Percentiles rank a stretch among this genome's conserved stretches.
phyloP scores from a whole-genome alignment of 92 coral and sea anemone genomes.

The Desmophyllum pertusum region DNA sequence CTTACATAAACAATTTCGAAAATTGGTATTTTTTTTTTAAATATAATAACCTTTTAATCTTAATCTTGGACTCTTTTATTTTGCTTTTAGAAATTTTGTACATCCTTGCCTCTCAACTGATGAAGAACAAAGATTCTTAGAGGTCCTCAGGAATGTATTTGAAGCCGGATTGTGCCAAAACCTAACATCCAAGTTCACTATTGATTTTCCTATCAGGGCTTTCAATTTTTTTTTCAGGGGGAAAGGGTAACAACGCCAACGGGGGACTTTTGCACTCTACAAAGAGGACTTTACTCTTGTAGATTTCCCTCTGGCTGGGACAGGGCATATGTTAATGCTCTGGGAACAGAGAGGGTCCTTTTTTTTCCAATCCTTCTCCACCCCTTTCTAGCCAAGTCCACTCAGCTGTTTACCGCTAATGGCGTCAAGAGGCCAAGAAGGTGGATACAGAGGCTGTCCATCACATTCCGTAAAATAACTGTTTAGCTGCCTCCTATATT shows the following conservation, averaged over 20 bases:
- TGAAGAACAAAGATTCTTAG: too few species aligned
- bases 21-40: too few species aligned
- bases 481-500: constrained; percentile 13
- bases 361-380: constrained; percentile 38
- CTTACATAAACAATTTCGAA: too few species aligned
- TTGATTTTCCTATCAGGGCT: constrained; percentile 8
- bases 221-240: background rate
- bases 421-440: constrained; percentile 36
- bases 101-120: too few species aligned
- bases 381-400: constrained; percentile 48
- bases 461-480: constrained; percentile 33
- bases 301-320: constrained; percentile 45
- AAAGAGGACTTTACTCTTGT: constrained; percentile 35
- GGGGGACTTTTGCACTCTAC: constrained; percentile 25
- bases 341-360: constrained; percentile 41
- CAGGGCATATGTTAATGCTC: constrained; percentile 14
- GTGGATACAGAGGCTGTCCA: constrained; percentile 49
- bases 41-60: too few species aligned
- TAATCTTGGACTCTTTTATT: too few species aligned
- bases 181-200: background rate
- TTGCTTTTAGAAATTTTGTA: too few species aligned
- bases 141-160: too few species aligned
- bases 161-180: background rate
- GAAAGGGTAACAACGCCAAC: background rate
- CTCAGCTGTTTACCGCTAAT: constrained; percentile 29